A percentile compares a stretch with the other conserved stretches of the same genome.
Conservation (phyloP, 2,888 invertebrate genomes). For the Tromatobia lineatoria region DNA sequence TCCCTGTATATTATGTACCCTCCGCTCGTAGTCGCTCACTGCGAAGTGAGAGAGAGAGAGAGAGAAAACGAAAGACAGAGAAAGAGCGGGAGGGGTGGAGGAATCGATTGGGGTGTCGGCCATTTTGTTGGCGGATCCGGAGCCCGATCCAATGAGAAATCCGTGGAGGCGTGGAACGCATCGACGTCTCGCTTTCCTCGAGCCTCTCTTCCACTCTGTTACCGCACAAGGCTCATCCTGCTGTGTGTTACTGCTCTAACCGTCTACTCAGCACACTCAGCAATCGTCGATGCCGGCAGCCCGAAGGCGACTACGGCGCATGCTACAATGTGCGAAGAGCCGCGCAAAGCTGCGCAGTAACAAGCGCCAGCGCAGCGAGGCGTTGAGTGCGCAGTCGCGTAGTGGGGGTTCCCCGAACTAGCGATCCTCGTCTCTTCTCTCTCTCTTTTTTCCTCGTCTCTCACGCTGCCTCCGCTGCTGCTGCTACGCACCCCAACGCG, state of each 20-base stretch:
- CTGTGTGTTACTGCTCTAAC: background rate
- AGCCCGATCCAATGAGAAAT: slow-evolving; percentile 73
- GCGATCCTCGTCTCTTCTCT: slow-evolving; percentile 15
- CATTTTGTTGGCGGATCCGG: slow-evolving; percentile 82
- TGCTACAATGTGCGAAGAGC: slow-evolving; percentile 7
- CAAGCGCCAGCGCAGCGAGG: background rate
- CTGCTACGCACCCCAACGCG: slow-evolving; percentile 44
- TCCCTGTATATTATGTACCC: slow-evolving; percentile 11
- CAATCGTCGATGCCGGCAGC: background rate
- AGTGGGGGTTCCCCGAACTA: background rate
- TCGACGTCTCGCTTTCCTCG: slow-evolving; percentile 69
- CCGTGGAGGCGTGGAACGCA: slow-evolving; percentile 80
- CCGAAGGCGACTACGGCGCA: slow-evolving; percentile 1
- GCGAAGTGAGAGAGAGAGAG: slow-evolving; percentile 8
- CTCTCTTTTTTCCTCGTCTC: slow-evolving; percentile 1
- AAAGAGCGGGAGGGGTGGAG: slow-evolving; percentile 67
- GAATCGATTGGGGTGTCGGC: slow-evolving; percentile 84
- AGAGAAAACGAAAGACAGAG: slow-evolving; percentile 24
- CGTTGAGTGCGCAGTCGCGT: background rate
- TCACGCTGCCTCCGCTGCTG: background rate
- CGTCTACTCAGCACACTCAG: background rate
- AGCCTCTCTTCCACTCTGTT: slow-evolving; percentile 19
- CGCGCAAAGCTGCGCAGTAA: background rate
- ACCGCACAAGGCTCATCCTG: slow-evolving; percentile 7
- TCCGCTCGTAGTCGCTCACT: background rate